Evolutionary conservation across 2,888 invertebrate species (phyloP), one percentile per base, ranked within the genome.

Genomic region (Yponomeuta malinellus): DNA sequence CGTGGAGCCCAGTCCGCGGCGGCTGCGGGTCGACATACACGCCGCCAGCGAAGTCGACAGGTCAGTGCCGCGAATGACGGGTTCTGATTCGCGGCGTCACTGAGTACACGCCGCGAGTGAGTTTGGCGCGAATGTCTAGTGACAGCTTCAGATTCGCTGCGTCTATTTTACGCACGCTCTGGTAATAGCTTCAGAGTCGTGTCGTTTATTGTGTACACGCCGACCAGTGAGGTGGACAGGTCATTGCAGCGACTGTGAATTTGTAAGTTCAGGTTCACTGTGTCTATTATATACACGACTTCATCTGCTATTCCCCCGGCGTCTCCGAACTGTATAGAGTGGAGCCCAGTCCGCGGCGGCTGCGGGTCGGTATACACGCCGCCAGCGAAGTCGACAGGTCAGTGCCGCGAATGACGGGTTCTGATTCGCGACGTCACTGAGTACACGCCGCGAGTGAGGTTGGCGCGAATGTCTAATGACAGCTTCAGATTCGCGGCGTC

Each of bases 1-100:
- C 73, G 89, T 79, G 0, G 88, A 84, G 72, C 85, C 88, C 0
- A 87, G 87, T 29, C 90, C 91, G 4, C 74, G 88, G 83, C 2
- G 77, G 76, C 48, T 84, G 1, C 75, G 79, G 0, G 80, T 83
- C 6, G 87, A 83, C 66, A 79, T 85, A 12, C 81, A 82, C 2
- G 81, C 84, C 0, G 84, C 85, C 10, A 81, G 80, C 72, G 84
- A 85, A 1, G 81, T 82, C 0, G 85, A 88, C 37, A 84, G 84
- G 89, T 89, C 33, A 69, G 12, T 23, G 52, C 52, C 1, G 15
- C 52, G 10, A 64, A 4, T 12, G 5, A 2, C 23, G 63, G 63
- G 23, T 2, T 2, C 52, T 8, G 52, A 4, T 33, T 52, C 43
- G 12, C 37, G 33, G 33, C 10, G 33, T 33, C 33, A 4, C 3